phyloP scores from a whole-genome alignment of 2,113 vertebrate genomes.

The Ciconia maguari region DNA sequence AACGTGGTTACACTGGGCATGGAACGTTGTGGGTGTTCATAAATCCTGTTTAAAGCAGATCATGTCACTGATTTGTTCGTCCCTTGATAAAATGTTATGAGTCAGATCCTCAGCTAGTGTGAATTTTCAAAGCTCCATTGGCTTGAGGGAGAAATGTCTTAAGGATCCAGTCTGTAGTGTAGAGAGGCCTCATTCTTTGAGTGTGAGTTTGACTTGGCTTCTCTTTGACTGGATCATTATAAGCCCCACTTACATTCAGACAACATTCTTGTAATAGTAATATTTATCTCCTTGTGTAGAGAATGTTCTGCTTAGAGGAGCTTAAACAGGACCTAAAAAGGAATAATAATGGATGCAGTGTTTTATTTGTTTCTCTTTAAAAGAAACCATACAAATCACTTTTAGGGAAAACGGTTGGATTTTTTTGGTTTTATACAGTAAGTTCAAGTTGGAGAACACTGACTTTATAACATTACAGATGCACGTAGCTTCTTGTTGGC shows the following conservation, averaged over 20 bases:
- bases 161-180: not conserved
- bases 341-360: not conserved
- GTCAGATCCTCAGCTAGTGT: not conserved
- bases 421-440: not conserved
- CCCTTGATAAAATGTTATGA: not conserved
- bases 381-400: not conserved
- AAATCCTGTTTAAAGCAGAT: not conserved
- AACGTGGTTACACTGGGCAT: fast-evolving
- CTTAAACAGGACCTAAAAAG: not conserved
- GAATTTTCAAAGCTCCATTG: not conserved
- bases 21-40: not conserved
- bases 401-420: not conserved
- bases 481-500: not conserved
- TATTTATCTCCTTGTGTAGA: not conserved
- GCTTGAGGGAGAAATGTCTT: not conserved
- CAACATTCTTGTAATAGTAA: not conserved
- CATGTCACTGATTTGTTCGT: not conserved
- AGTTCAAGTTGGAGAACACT: not conserved
- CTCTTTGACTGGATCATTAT: not conserved
- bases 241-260: not conserved
- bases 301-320: not conserved
- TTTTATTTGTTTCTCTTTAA: not conserved
- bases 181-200: not conserved
- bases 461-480: not conserved
- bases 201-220: not conserved